A percentile compares a stretch with the other conserved stretches of the same genome.
phyloP scores from a whole-genome alignment of 1,140 invertebrate genomes.

The Brachionus asplanchnoidis region DNA sequence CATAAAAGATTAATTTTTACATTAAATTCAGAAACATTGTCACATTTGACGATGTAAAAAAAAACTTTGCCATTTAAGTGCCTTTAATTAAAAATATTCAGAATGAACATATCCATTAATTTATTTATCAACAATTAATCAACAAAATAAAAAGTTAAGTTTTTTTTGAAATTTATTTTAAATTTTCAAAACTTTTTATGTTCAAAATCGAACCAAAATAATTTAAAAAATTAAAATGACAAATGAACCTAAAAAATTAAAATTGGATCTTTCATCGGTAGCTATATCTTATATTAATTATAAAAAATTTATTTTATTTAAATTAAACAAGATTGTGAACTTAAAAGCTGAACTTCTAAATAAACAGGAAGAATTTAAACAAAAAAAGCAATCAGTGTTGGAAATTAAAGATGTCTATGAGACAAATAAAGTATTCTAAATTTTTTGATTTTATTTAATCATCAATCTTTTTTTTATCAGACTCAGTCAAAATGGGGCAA shows the following conservation, averaged over 20 bases:
- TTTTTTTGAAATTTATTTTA: background rate
- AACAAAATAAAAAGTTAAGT: background rate
- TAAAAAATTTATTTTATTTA: too few species aligned
- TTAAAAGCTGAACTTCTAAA: conserved; percentile 23
- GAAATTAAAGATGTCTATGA: background rate
- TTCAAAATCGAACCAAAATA: background rate
- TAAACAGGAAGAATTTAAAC: conserved; percentile 25
- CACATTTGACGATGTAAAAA: too few species aligned
- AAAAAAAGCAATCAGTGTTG: background rate
- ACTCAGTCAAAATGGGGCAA: conserved; percentile 38
- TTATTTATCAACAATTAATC: too few species aligned
- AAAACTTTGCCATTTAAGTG: too few species aligned
- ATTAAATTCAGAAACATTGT: too few species aligned
- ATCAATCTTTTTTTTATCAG: background rate
- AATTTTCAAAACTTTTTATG: background rate
- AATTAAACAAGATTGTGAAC: background rate
- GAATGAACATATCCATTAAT: too few species aligned
- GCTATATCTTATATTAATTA: background rate
- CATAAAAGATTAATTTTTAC: too few species aligned
- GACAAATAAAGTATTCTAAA: background rate
- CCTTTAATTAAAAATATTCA: too few species aligned
- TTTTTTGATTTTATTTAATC: background rate
- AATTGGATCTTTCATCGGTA: conserved; percentile 19
- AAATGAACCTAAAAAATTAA: background rate
- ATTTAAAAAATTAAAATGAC: conserved; percentile 2